Evolutionary conservation across 2,888 invertebrate species (phyloP).

Genomic region (Chloromyia formosa): DNA sequence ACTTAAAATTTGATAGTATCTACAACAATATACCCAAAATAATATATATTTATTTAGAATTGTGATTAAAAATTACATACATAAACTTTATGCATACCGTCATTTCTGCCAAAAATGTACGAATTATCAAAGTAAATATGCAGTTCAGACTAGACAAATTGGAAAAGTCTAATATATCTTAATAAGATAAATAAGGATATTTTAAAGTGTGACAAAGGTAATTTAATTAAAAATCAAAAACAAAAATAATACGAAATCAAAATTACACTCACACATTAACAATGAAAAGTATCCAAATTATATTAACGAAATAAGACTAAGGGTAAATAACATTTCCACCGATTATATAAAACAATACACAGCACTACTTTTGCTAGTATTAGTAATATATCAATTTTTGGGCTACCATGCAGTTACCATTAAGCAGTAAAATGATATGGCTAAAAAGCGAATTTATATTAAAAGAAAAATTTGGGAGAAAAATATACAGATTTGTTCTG

Average conservation of each 20-base stretch:
- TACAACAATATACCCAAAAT: neutral
- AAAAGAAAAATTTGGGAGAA: conserved; percentile 26
- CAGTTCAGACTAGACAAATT: neutral
- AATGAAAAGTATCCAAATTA: neutral
- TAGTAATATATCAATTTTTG: conserved; percentile 16
- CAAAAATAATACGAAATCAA: conserved; percentile 12
- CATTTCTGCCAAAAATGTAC: conserved; percentile 1
- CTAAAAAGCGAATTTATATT: conserved; percentile 47
- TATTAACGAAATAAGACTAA: conserved; percentile 19
- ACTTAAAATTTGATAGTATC: neutral
- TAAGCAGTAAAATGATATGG: conserved; percentile 34
- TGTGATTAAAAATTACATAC: neutral
- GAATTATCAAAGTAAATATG: neutral
- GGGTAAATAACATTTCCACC: conserved; percentile 29
- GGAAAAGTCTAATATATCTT: neutral
- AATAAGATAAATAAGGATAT: neutral
- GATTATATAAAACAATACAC: conserved; percentile 28
- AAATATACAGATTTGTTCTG: conserved; percentile 23
- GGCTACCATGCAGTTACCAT: conserved; percentile 16
- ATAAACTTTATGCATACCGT: neutral
- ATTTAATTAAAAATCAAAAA: conserved; percentile 24
- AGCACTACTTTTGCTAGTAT: conserved; percentile 21
- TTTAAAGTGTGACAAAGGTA: neutral
- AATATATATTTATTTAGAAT: neutral
- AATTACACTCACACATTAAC: conserved; percentile 11